These are phyloP conservation scores for Hozukius guyotensis DNA, from an alignment of 2,797 vertebrate genomes.

Conservation along the genomic window DNA sequence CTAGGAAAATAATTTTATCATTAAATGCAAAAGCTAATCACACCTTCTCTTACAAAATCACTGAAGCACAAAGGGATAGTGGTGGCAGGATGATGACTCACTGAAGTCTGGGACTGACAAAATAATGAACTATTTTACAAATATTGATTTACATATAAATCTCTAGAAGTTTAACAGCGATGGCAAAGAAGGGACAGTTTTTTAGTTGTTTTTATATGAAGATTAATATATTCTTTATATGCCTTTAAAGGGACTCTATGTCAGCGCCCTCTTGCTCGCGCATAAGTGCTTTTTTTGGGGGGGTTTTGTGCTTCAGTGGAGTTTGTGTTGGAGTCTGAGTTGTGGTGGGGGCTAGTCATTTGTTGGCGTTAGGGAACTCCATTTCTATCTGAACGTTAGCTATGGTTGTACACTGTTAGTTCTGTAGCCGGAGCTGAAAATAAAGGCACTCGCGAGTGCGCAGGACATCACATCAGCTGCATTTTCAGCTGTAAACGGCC, in stretches of 20 bases:
- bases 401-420: no score
- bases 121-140: neutral
- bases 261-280: no score
- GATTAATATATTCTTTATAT: neutral
- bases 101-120: neutral
- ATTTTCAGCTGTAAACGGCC: no score
- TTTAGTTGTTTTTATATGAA: neutral
- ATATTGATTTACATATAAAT: neutral
- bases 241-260: neutral
- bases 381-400: no score
- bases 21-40: neutral
- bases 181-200: neutral
- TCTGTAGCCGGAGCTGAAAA: no score
- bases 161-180: neutral
- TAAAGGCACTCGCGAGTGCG: no score
- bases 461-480: no score
- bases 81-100: neutral
- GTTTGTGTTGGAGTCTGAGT: no score
- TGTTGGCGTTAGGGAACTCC: no score
- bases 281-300: no score
- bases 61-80: neutral
- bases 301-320: no score
- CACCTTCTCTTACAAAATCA: neutral
- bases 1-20: neutral
- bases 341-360: no score